Percentiles rank a stretch among this genome's conserved stretches.
phyloP scores from a whole-genome alignment of 2,888 invertebrate genomes.

The Reticulitermes lucifugus region DNA sequence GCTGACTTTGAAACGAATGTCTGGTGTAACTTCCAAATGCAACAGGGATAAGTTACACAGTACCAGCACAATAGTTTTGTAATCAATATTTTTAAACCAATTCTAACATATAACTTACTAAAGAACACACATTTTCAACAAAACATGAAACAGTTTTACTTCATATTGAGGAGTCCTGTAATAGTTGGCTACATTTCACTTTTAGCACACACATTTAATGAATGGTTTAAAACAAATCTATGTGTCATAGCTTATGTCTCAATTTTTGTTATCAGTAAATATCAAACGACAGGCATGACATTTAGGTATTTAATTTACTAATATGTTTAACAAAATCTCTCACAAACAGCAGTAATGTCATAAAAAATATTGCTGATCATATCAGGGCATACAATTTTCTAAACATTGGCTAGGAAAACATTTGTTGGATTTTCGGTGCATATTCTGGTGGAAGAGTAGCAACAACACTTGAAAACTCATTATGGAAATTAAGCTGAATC shows the following conservation, averaged over 20 bases:
- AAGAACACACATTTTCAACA: not conserved
- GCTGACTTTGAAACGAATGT: not conserved
- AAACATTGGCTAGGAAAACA: conserved; percentile 51
- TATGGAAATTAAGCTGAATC: conserved; percentile 69
- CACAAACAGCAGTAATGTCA: not conserved
- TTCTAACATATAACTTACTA: not conserved
- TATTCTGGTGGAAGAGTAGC: conserved; percentile 62
- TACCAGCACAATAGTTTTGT: not conserved
- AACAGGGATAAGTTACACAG: not conserved
- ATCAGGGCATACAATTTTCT: not conserved
- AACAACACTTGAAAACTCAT: conserved; percentile 67
- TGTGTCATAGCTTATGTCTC: not conserved
- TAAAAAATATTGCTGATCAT: not conserved
- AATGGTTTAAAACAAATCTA: not conserved
- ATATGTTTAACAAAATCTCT: not conserved
- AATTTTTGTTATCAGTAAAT: not conserved
- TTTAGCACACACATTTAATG: not conserved
- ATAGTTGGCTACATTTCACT: not conserved
- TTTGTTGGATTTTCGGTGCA: conserved; percentile 59
- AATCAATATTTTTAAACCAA: not conserved
- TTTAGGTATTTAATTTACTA: not conserved
- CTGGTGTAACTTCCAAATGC: not conserved
- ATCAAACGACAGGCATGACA: not conserved
- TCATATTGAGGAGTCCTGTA: not conserved
- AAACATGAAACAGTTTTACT: not conserved